These are phyloP conservation scores for Apantesis nais DNA, from an alignment of 2,888 invertebrate species.

Conservation along the genomic window DNA sequence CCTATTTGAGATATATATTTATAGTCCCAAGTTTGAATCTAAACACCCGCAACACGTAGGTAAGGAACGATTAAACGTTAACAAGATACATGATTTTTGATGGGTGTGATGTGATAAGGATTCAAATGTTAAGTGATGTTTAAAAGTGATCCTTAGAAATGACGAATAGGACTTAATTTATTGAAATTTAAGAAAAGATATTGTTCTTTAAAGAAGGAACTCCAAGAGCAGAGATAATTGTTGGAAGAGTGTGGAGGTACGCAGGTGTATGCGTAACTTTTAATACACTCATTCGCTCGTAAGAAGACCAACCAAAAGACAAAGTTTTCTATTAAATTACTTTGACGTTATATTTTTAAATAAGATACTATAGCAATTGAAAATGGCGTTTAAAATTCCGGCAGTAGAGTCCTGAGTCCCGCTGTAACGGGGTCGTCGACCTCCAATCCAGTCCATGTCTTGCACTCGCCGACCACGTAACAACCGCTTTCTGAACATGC, in stretches of 20 bases:
- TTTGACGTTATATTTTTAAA: not conserved
- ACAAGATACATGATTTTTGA: not conserved
- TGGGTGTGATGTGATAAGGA: not conserved
- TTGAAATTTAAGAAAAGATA: not conserved
- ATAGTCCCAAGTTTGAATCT: not conserved
- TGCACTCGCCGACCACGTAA: slow-evolving; percentile 80
- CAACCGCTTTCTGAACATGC: slow-evolving; percentile 74
- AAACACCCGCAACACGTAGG: not conserved
- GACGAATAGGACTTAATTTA: not conserved
- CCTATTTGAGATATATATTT: no score
- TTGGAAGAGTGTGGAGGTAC: not conserved
- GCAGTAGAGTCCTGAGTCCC: slow-evolving; percentile 81
- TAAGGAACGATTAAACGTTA: not conserved
- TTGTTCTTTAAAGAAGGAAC: no score
- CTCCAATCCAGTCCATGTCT: slow-evolving; percentile 82
- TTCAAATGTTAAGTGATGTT: not conserved
- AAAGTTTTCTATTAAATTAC: not conserved
- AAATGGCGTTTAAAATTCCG: slow-evolving; percentile 71
- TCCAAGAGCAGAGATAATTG: not conserved
- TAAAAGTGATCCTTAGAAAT: not conserved
- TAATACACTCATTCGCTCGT: not conserved
- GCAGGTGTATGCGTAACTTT: not conserved
- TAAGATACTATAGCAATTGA: slow-evolving; percentile 35
- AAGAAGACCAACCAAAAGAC: not conserved
- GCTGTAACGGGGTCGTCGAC: slow-evolving; percentile 75